phyloP scores from a whole-genome alignment of 2,888 invertebrate genomes.

The Imbricaverruca yamaguchii region DNA sequence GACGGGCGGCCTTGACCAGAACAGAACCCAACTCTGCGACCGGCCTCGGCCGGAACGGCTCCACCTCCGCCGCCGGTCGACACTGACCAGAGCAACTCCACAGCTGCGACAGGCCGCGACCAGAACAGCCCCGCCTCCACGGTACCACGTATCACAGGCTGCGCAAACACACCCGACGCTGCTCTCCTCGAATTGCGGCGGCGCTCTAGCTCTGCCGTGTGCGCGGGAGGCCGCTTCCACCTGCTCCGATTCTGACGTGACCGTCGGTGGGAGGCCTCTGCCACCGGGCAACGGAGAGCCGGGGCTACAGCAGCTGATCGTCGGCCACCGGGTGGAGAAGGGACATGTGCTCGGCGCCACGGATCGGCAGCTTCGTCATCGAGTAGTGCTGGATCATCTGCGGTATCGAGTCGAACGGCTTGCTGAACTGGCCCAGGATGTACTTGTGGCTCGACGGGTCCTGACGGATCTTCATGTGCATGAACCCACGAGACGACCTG shows the following conservation, averaged over 20 bases:
- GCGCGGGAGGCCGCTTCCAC: too few relatives aligned
- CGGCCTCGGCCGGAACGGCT: background rate
- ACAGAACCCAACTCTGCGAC: background rate
- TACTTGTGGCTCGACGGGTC: constrained; percentile 65
- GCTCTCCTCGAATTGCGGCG: too few relatives aligned
- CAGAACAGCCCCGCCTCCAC: background rate
- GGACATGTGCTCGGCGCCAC: constrained; percentile 94
- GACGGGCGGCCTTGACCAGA: background rate
- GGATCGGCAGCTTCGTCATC: constrained; percentile 82
- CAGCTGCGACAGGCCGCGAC: background rate
- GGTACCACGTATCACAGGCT: background rate
- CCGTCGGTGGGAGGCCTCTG: background rate
- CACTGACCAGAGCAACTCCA: background rate
- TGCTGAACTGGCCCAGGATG: constrained; percentile 85
- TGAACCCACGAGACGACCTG: constrained; percentile 89
- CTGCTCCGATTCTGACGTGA: too few relatives aligned
- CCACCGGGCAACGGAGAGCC: background rate
- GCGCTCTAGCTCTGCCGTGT: too few relatives aligned
- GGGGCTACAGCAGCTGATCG: constrained; percentile 22
- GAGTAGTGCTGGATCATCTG: constrained; percentile 92
- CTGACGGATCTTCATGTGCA: constrained; percentile 92
- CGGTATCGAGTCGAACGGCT: constrained; percentile 86
- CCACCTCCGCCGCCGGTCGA: background rate
- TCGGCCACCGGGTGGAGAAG: constrained; percentile 69
- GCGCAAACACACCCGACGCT: background rate